Evolutionary conservation across 2,888 invertebrate species (phyloP), one percentile per base, ranked within the genome.

Genomic region (Phengaris alcon): DNA sequence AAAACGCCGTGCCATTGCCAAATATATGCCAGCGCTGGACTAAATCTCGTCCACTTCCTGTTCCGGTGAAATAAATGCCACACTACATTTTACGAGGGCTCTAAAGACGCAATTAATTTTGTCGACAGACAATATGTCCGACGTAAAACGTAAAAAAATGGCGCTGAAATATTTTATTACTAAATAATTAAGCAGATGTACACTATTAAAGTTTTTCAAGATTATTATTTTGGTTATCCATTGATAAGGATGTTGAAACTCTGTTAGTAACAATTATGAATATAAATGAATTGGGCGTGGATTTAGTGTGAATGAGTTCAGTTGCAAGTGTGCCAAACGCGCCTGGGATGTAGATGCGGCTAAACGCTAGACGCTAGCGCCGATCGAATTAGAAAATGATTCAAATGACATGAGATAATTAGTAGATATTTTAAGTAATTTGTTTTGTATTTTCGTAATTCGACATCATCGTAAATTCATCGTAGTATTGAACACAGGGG

Each of bases 231-330:
- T 57, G 15, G 35, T 64, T 22, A 22, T 22, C 10, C 22, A 22
- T 77, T 76, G 78, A 78, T 77, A 77, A 77, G 75, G 59, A 59
- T 35, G 64, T 44, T 64, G 64, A 35, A 64, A 44, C 35, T 44
- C 13, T 72, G 13, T 44, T 68, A 68, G 46, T 52, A 8, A 35
- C 13, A 54, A 52, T 72, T 54, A 44, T 72, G 52, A 52, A 54
- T 52, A 72, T 44, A 72, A 54, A 72, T 52, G 35, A 52, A 52
- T 88, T 87, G 84, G 81, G 82, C 79, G 88, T 88, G 87, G 88
- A 86, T 82, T 86, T 84, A 83, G 89, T 90, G 90, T 92, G 92
- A 93, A 93, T 93, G 91, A 87, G 89, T 87, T 86, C 84, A 85
- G 82, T 88, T 91, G 92, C 91, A 91, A 79, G 81, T 81, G 80